A percentile compares a stretch with the other conserved stretches of the same genome.
These are phyloP conservation scores for Crenichthys baileyi DNA, from an alignment of 2,797 vertebrate genomes.

Conservation along the genomic window DNA sequence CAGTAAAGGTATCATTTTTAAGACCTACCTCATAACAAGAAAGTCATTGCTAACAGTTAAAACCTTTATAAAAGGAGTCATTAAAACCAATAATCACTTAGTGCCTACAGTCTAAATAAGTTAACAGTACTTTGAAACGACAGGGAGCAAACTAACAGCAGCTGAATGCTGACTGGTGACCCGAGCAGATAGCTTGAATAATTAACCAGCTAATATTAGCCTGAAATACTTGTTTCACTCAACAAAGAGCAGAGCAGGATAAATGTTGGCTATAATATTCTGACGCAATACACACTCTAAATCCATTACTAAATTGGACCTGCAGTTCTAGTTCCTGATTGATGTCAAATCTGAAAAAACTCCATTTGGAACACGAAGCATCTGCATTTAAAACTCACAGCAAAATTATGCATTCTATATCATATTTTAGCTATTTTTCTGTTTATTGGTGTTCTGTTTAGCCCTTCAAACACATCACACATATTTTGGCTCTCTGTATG, in stretches of 20 bases:
- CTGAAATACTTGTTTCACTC: not conserved
- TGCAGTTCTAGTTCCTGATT: not conserved
- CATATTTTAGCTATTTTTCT: slow-evolving; percentile 3
- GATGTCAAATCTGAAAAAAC: not conserved
- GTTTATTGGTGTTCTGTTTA: slow-evolving; percentile 6
- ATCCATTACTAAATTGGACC: not conserved
- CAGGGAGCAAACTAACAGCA: not conserved
- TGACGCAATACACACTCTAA: not conserved
- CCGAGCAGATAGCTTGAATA: not conserved
- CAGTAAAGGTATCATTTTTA: not conserved
- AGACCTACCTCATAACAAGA: not conserved
- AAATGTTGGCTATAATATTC: not conserved
- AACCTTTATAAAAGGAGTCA: not conserved
- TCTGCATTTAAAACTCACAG: slow-evolving; percentile 1
- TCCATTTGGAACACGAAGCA: not conserved
- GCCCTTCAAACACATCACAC: slow-evolving; percentile 20
- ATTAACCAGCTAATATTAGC: not conserved
- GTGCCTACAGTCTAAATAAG: not conserved
- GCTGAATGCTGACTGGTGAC: not conserved
- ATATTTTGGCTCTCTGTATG: slow-evolving; percentile 24
- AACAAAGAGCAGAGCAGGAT: not conserved
- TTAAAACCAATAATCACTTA: not conserved
- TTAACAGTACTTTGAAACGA: not conserved
- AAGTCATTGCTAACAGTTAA: not conserved
- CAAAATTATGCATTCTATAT: not conserved